Base-by-base conservation (phyloP, 2,113 vertebrate species). In the Dasyprocta punctata region DNA sequence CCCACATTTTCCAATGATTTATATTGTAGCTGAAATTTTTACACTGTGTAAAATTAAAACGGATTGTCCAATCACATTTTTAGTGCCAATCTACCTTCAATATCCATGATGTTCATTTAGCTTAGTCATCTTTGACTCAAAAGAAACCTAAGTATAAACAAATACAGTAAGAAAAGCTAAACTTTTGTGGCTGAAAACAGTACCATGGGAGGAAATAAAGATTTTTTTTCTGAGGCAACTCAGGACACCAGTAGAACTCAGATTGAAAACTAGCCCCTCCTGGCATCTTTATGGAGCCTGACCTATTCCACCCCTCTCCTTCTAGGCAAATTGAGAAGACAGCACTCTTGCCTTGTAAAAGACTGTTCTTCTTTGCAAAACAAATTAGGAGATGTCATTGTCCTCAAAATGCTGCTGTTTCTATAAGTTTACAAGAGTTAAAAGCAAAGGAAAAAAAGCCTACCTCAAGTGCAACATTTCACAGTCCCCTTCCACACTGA, bases 91-190 rank as follows among this genome's bases (percentile, higher is more conserved):
- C 17, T 52, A 30, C 54, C 65, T 28, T 73, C n/a, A 54, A 0
- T 56, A 5, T 30, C 44, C 78, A 44, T 54, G 44, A 19, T 81
- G 92, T 96, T 94, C 33, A 77, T 73, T 63, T 71, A 49, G 24
- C 38, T 89, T 60, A 60, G 28, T 52, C 63, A 93, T 2, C 19
- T 36, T 94, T 65, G 5, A 20, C 65, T 94, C 47, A 69, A 75
- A 89, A 83, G 83, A 89, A 97, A 65, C 20, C 36, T 80, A 56
- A 87, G 13, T 81, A 2, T 73, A 91, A 82, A 69, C 28, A 89
- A 22, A 13, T 78, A 28, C 75, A 94, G 60, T 52, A 80, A 36
- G 20, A 73, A 95, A 92, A 60, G 47, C 78, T 69, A 63, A 63
- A 10, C 5, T 26, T 96, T 63, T 17, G 16, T 52, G 52, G 22